Evolutionary conservation across 2,888 invertebrate genomes (phyloP).

Genomic region (Uropetala carovei): DNA sequence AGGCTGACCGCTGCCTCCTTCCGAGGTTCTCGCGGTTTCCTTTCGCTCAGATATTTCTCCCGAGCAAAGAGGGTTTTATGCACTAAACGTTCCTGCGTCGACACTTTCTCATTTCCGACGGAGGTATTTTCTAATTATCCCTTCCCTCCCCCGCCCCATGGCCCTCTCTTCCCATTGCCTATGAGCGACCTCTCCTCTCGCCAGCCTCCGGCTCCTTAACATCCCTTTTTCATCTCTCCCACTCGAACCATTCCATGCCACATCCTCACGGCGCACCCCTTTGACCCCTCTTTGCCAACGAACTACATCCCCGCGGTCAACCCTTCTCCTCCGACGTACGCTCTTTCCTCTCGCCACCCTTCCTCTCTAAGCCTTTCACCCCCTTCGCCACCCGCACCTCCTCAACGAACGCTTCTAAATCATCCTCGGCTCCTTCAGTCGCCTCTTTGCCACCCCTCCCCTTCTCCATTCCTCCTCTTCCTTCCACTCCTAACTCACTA

Average conservation of each 20-base stretch:
- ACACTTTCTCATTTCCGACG: constrained; percentile 59
- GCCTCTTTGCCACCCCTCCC: neutral
- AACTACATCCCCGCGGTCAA: neutral
- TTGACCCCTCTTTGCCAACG: constrained; percentile 14
- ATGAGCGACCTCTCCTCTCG: constrained; percentile 5
- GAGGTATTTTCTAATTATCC: constrained; percentile 63
- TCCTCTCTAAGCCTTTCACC: neutral
- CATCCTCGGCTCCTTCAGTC: constrained; percentile 16
- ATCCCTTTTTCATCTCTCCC: neutral
- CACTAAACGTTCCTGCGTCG: constrained; percentile 47
- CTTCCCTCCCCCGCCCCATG: neutral
- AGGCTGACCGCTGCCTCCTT: constrained; percentile 29
- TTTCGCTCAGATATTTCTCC: neutral
- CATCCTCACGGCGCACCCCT: neutral
- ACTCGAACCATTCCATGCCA: neutral
- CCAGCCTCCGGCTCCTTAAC: constrained; percentile 3
- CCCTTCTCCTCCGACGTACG: neutral
- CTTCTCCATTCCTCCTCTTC: neutral
- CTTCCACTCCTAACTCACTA: neutral
- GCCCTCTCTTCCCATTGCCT: neutral
- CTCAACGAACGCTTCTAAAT: constrained; percentile 19
- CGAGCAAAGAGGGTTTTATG: constrained; percentile 16
- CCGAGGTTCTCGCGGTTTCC: constrained; percentile 23
- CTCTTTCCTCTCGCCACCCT: neutral
- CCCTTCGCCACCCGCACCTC: constrained; percentile 2